A percentile compares a stretch with the other conserved stretches of the same genome.
Evolutionary conservation across 2,888 invertebrate genomes (phyloP).

Genomic region (Lasioglossum oenotherae): DNA sequence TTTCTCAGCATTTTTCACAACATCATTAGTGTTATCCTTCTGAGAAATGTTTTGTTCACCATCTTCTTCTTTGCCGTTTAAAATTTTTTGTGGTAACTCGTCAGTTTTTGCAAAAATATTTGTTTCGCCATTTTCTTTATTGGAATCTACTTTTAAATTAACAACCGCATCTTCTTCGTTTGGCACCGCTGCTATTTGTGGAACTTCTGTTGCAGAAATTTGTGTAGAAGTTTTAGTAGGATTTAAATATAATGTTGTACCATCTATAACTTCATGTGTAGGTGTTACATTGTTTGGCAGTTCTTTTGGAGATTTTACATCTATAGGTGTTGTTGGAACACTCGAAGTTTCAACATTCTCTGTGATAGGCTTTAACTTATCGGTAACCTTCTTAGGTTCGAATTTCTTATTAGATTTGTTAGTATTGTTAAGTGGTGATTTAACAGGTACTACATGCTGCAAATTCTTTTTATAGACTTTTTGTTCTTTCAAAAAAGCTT

Average conservation of each 20-base stretch:
- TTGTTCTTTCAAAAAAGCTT: constrained; percentile 87
- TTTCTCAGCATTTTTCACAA: constrained; percentile 32
- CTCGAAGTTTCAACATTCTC: constrained; percentile 1
- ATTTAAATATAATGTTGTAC: constrained; percentile 86
- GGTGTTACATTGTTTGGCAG: constrained; percentile 41
- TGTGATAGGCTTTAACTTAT: neutral
- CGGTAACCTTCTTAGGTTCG: constrained; percentile 20
- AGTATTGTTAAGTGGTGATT: constrained; percentile 24
- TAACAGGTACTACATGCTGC: constrained; percentile 49
- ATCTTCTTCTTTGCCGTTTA: neutral
- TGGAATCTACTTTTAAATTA: constrained; percentile 8
- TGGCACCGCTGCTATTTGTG: constrained; percentile 31
- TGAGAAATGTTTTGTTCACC: neutral
- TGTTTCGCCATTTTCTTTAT: constrained; percentile 8
- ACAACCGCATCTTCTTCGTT: constrained; percentile 18
- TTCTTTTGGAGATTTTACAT: constrained; percentile 27
- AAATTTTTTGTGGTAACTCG: neutral
- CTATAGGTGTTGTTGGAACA: constrained; percentile 5
- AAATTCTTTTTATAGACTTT: constrained; percentile 84
- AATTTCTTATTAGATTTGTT: neutral
- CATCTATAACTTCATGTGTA: constrained; percentile 87
- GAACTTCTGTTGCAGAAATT: constrained; percentile 19
- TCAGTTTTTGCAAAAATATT: constrained; percentile 23
- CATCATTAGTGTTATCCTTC: constrained; percentile 26
- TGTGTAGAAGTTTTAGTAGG: constrained; percentile 20